Conservation (phyloP, 2,113 vertebrate species). For the Mirounga angustirostris region DNA sequence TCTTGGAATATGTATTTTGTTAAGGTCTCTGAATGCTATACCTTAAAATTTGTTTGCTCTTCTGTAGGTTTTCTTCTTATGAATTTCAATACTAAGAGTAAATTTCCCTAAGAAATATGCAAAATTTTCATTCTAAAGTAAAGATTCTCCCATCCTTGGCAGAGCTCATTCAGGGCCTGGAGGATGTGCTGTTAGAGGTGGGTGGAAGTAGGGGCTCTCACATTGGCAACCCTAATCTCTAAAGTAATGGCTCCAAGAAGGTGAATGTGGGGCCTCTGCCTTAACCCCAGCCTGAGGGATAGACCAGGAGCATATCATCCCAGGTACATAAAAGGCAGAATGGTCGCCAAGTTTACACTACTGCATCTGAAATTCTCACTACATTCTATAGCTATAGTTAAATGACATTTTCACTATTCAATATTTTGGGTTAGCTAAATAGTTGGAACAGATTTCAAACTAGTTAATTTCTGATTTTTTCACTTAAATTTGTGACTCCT, state of each 20-base stretch:
- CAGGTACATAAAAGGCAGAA: not conserved
- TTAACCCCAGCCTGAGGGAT: not conserved
- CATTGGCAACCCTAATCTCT: not conserved
- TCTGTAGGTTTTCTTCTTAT: not conserved
- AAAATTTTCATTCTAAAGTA: not conserved
- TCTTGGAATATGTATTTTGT: not conserved
- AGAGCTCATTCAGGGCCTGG: not conserved
- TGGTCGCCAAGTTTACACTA: not conserved
- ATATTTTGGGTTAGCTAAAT: not conserved
- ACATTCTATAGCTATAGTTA: not conserved
- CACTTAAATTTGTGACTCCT: not conserved
- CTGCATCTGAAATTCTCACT: not conserved
- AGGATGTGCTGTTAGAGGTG: not conserved
- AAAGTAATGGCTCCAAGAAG: not conserved
- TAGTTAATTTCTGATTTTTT: not conserved
- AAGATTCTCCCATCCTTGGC: not conserved
- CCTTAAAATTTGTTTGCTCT: not conserved
- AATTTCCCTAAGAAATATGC: not conserved
- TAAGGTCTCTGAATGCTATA: not conserved
- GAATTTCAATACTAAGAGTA: not conserved
- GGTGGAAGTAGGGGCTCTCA: not conserved
- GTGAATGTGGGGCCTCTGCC: not conserved
- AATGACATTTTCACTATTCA: not conserved
- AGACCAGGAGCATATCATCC: not conserved
- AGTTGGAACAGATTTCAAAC: not conserved